Evolutionary conservation across 1,140 invertebrate species (phyloP).

Genomic region (Hylaeus anthracinus): DNA sequence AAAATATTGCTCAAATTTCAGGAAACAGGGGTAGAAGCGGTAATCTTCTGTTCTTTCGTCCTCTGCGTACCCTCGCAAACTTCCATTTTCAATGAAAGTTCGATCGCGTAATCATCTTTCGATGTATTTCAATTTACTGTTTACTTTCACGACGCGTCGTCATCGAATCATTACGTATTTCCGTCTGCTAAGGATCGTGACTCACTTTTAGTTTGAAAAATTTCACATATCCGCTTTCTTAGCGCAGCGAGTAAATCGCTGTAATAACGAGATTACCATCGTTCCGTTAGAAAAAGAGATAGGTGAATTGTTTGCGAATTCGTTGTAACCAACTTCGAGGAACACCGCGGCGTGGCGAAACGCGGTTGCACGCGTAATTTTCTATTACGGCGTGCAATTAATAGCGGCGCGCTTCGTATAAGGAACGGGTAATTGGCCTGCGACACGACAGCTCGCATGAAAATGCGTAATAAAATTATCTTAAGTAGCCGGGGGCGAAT

Average conservation of each 20-base stretch:
- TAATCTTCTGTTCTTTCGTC: not conserved
- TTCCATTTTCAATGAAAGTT: not conserved
- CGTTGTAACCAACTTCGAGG: not conserved
- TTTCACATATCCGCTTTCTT: no score
- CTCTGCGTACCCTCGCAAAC: no score
- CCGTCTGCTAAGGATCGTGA: no score
- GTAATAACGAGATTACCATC: no score
- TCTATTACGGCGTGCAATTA: constrained; percentile 14
- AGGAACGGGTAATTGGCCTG: not conserved
- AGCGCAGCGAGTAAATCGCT: no score
- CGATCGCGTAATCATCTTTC: not conserved
- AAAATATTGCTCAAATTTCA: constrained; percentile 46
- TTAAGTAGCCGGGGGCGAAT: not conserved
- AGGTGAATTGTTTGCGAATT: no score
- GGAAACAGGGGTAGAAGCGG: constrained; percentile 10
- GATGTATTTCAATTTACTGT: no score
- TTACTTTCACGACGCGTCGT: no score
- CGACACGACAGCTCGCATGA: constrained; percentile 37
- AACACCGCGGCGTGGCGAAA: not conserved
- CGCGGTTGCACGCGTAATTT: not conserved
- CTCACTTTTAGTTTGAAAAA: no score
- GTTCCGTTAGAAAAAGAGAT: no score
- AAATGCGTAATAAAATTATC: constrained; percentile 40
- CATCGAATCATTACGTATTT: no score
- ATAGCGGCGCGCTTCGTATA: not conserved